These are phyloP conservation scores for Brotula barbata DNA, from an alignment of 2,797 vertebrate species.

Conservation along the genomic window DNA sequence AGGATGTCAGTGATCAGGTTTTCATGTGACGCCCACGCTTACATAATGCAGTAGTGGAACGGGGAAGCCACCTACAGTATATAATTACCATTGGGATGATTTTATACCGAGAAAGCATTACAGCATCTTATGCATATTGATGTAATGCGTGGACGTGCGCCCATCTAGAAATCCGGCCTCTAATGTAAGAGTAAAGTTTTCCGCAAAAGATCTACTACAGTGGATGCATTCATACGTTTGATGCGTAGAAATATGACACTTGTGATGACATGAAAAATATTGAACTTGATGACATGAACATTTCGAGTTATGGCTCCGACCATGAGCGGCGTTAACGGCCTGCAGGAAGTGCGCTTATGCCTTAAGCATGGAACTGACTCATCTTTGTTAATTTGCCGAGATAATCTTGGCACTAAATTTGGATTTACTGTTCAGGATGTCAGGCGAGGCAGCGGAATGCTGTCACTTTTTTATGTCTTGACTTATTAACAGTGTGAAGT, in stretches of 20 bases:
- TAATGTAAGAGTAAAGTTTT: too few relatives aligned
- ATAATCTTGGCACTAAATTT: neutral
- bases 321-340: neutral
- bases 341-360: too few relatives aligned
- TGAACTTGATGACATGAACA: too few relatives aligned
- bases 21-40: conserved; percentile 65
- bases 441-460: neutral
- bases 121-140: conserved; percentile 6
- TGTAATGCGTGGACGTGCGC: neutral
- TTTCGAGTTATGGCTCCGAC: neutral
- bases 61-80: conserved; percentile 53
- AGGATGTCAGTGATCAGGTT: conserved; percentile 58
- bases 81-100: conserved; percentile 26
- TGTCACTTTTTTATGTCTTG: neutral
- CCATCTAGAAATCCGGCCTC: neutral
- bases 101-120: neutral
- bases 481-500: neutral
- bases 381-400: conserved; percentile 1
- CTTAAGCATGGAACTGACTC: neutral
- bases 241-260: too few relatives aligned
- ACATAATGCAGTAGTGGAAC: conserved; percentile 59
- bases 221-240: too few relatives aligned
- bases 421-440: neutral
- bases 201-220: neutral
- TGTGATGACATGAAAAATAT: too few relatives aligned